These are phyloP conservation scores for Arrhopalites spinosus DNA, from an alignment of 2,888 invertebrate genomes.

Conservation along the genomic window DNA sequence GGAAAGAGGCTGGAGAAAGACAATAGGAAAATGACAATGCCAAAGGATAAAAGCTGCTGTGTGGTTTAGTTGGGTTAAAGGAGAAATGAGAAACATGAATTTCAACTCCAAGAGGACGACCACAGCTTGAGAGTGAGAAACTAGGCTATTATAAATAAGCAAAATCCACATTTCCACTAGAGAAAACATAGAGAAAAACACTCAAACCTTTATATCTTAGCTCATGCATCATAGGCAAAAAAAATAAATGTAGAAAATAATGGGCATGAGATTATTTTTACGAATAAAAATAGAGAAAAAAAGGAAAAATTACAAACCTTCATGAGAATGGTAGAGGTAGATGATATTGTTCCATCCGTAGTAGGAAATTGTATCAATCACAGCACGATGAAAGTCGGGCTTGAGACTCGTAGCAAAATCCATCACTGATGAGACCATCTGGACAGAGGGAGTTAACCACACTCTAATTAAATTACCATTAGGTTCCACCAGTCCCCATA, in stretches of 20 bases:
- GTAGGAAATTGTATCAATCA: conserved; percentile 90
- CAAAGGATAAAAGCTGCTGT: background rate
- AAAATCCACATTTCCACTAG: no score
- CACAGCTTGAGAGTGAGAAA: background rate
- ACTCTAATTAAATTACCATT: conserved; percentile 37
- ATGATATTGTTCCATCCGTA: conserved; percentile 90
- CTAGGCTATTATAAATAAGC: no score
- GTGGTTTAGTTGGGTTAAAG: background rate
- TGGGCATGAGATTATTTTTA: background rate
- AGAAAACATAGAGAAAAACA: no score
- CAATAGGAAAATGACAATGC: background rate
- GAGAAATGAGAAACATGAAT: background rate
- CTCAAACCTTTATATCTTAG: no score
- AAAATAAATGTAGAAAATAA: no score
- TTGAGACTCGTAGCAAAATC: conserved; percentile 92
- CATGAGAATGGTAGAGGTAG: conserved; percentile 88
- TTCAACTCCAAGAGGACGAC: background rate
- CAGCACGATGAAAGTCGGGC: conserved; percentile 93
- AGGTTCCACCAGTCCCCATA: background rate
- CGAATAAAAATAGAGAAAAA: background rate
- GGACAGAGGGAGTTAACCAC: conserved; percentile 38
- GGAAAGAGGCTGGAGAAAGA: conserved; percentile 2
- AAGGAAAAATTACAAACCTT: conserved; percentile 71
- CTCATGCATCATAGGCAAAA: no score
- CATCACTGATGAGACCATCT: conserved; percentile 60